Percentiles rank a stretch among this genome's conserved stretches.
phyloP scores from a whole-genome alignment of 2,797 vertebrate species.

The Chelidonichthys spinosus region DNA sequence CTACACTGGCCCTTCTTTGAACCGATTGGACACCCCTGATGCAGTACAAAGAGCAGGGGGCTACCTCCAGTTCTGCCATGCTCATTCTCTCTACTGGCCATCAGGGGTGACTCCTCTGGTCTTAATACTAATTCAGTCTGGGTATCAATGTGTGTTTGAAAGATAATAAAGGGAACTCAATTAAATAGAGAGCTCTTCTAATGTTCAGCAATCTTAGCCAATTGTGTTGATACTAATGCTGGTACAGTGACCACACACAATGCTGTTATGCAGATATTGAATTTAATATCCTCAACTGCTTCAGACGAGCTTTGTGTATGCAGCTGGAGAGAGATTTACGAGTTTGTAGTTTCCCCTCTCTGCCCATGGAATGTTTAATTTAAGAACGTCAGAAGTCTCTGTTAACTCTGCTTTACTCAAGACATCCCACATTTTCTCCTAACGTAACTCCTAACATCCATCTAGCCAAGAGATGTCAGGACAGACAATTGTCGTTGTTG shows the following conservation, averaged over 20 bases:
- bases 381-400: slow-evolving; percentile 24
- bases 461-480: slow-evolving; percentile 54
- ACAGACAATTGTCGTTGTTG: slow-evolving; percentile 60
- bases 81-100: too few species aligned
- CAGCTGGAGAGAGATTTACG: slow-evolving; percentile 39
- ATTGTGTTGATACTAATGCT: slow-evolving; percentile 26
- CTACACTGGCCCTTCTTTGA: too few species aligned
- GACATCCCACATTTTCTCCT: slow-evolving; percentile 41
- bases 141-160: not conserved
- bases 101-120: too few species aligned
- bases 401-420: slow-evolving; percentile 29
- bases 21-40: too few species aligned
- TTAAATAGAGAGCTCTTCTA: slow-evolving; percentile 11
- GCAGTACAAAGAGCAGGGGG: too few species aligned
- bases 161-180: slow-evolving; percentile 9
- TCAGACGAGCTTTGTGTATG: slow-evolving; percentile 25
- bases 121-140: too few species aligned
- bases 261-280: slow-evolving; percentile 20
- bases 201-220: slow-evolving; percentile 16
- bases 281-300: slow-evolving; percentile 23
- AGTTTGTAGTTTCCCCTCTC: slow-evolving; percentile 29
- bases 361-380: slow-evolving; percentile 28
- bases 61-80: too few species aligned
- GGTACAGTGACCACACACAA: slow-evolving; percentile 7
- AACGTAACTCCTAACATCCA: slow-evolving; percentile 52